phyloP scores from a whole-genome alignment of 2,113 vertebrate species.

The Hippolais icterina region DNA sequence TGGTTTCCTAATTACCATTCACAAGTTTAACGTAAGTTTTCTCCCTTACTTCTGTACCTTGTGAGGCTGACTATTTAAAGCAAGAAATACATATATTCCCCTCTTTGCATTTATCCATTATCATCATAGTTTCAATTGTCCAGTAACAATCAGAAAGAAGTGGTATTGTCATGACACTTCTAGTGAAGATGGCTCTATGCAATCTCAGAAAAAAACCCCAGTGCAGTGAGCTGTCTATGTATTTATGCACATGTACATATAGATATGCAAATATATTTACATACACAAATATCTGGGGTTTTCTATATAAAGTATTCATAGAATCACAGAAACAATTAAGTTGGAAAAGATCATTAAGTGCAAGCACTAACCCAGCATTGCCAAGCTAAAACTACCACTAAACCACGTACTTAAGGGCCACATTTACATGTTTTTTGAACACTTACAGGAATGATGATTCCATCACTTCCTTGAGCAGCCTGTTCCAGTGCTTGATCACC shows the following conservation, averaged over 20 bases:
- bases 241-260: background rate
- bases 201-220: background rate
- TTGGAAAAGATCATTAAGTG: background rate
- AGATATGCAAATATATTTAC: background rate
- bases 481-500: background rate
- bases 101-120: background rate
- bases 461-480: background rate
- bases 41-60: background rate
- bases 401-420: background rate
- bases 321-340: background rate
- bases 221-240: background rate
- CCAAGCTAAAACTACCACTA: background rate
- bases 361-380: background rate
- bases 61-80: background rate
- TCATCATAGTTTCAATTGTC: background rate
- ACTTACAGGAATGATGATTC: background rate
- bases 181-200: background rate
- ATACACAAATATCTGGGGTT: background rate
- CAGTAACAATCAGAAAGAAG: background rate
- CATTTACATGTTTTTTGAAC: background rate
- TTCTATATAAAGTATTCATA: background rate
- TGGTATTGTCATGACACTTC: background rate
- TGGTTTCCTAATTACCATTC: background rate
- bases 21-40: background rate
- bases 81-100: background rate